Evolutionary conservation across 2,113 vertebrate genomes (phyloP).

Genomic region (Cacatua alba): DNA sequence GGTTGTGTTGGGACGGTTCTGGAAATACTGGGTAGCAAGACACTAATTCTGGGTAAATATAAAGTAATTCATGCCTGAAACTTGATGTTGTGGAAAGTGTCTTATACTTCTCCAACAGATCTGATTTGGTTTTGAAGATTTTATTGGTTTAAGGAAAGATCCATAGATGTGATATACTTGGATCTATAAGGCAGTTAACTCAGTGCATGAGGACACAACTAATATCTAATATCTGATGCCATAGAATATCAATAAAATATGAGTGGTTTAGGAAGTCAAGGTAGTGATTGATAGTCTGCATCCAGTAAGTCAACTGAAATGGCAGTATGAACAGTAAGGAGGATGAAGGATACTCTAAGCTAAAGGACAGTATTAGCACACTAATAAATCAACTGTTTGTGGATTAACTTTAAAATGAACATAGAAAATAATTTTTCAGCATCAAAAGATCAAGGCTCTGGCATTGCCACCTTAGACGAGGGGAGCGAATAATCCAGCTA

Average conservation of each 20-base stretch:
- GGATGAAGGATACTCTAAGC: not conserved
- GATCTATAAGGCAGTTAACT: not conserved
- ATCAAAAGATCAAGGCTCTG: not conserved
- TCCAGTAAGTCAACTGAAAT: not conserved
- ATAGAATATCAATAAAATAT: not conserved
- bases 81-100: not conserved
- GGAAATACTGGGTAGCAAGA: not conserved
- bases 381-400: not conserved
- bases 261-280: not conserved
- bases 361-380: not conserved
- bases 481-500: conserved; percentile 23
- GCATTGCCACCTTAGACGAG: not conserved
- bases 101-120: not conserved
- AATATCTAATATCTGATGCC: not conserved
- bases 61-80: not conserved
- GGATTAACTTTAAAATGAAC: not conserved
- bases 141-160: not conserved
- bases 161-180: not conserved
- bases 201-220: not conserved
- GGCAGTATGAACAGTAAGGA: not conserved
- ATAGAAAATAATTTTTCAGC: not conserved
- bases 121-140: not conserved
- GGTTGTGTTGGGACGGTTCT: not conserved
- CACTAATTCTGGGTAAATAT: not conserved
- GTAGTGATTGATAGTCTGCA: not conserved